phyloP scores from a whole-genome alignment of 1,140 invertebrate genomes.

The Asobara japonica region DNA sequence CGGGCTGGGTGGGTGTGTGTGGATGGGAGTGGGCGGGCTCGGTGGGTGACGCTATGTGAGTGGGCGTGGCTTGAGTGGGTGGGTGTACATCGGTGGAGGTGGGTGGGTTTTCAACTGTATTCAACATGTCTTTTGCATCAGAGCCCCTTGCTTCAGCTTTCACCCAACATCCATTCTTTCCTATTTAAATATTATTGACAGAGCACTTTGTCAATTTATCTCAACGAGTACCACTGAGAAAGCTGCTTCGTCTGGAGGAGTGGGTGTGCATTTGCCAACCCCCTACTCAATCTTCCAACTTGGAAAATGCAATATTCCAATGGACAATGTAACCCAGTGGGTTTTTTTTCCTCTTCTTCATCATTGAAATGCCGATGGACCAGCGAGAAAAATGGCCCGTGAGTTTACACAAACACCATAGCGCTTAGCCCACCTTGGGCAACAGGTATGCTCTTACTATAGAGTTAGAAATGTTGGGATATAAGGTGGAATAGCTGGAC shows the following conservation, averaged over 20 bases:
- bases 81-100: no score
- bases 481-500: conserved; percentile 11
- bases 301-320: background rate
- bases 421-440: background rate
- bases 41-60: no score
- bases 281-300: background rate
- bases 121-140: no score
- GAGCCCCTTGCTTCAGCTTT: no score
- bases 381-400: conserved; percentile 7
- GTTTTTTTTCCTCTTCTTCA: background rate
- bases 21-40: no score
- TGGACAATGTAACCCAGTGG: background rate
- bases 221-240: background rate
- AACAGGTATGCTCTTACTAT: conserved; percentile 23
- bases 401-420: conserved; percentile 34
- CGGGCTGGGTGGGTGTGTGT: no score
- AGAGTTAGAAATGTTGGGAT: background rate
- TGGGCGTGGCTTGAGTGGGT: no score
- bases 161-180: no score
- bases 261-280: conserved; percentile 1
- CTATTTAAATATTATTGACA: no score
- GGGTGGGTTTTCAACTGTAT: no score
- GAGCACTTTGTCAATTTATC: background rate
- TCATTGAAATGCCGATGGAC: background rate
- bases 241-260: background rate